These are phyloP conservation scores for Mythimna albipuncta DNA, from an alignment of 2,888 invertebrate species.

Conservation along the genomic window DNA sequence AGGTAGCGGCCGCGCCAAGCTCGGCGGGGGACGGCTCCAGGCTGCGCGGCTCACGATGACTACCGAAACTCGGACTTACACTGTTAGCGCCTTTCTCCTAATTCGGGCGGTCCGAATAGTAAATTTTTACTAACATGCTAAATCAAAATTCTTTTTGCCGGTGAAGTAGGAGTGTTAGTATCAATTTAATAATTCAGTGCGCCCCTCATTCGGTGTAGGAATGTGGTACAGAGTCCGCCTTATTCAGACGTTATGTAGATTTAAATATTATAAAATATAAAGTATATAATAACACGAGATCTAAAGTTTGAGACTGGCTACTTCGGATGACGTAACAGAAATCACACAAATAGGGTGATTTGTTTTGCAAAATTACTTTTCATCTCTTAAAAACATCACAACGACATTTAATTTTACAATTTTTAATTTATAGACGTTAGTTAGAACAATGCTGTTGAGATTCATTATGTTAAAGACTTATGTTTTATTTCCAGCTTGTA, in stretches of 20 bases:
- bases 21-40: constrained; percentile 81
- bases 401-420: constrained; percentile 62
- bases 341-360: constrained; percentile 57
- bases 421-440: constrained; percentile 66
- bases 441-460: constrained; percentile 78
- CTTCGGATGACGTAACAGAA: constrained; percentile 61
- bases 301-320: constrained; percentile 62
- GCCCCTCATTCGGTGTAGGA: constrained; percentile 40
- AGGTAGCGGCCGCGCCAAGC: constrained; percentile 71
- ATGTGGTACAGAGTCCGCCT: constrained; percentile 65
- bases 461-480: constrained; percentile 69
- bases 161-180: constrained; percentile 17
- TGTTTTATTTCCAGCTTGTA: constrained; percentile 61
- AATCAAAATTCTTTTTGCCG: constrained; percentile 28
- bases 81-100: constrained; percentile 28
- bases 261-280: constrained; percentile 59
- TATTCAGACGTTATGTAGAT: constrained; percentile 63
- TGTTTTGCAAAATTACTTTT: constrained; percentile 41
- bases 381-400: constrained; percentile 58
- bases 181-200: constrained; percentile 29
- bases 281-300: constrained; percentile 56
- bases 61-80: constrained; percentile 22
- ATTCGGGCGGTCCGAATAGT: constrained; percentile 26
- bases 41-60: constrained; percentile 89
- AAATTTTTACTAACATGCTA: constrained; percentile 13